phyloP scores from a whole-genome alignment of 2,113 vertebrate species.

The Istiophorus platypterus region DNA sequence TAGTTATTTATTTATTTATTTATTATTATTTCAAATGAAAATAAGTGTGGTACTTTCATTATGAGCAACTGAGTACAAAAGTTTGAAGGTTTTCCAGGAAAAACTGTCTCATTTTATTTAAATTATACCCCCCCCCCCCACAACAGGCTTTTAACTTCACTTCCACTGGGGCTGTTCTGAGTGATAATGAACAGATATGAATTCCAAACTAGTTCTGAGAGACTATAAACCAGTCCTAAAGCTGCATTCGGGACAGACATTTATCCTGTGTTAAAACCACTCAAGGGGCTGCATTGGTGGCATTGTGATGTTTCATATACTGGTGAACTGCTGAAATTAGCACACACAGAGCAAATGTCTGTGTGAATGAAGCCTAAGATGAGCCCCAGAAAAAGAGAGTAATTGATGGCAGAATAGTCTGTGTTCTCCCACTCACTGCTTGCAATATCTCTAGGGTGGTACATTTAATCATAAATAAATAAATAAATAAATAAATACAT shows the following conservation, averaged over 20 bases:
- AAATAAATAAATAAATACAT: no score
- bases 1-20: neutral
- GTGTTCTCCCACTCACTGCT: neutral
- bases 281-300: neutral
- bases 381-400: neutral
- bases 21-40: neutral
- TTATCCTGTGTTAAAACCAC: no score
- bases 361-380: neutral
- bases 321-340: neutral
- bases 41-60: neutral
- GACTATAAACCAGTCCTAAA: no score
- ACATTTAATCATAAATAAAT: neutral
- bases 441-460: neutral
- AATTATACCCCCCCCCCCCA: no score
- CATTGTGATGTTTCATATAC: neutral
- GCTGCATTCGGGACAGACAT: no score
- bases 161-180: no score
- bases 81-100: neutral
- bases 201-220: no score
- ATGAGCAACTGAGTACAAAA: neutral
- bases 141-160: no score
- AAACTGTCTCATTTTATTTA: no score
- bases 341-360: neutral
- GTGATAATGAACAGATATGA: no score
- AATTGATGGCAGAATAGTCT: neutral